phyloP scores from a whole-genome alignment of 1,140 invertebrate species.

The Drosophila gunungcola region DNA sequence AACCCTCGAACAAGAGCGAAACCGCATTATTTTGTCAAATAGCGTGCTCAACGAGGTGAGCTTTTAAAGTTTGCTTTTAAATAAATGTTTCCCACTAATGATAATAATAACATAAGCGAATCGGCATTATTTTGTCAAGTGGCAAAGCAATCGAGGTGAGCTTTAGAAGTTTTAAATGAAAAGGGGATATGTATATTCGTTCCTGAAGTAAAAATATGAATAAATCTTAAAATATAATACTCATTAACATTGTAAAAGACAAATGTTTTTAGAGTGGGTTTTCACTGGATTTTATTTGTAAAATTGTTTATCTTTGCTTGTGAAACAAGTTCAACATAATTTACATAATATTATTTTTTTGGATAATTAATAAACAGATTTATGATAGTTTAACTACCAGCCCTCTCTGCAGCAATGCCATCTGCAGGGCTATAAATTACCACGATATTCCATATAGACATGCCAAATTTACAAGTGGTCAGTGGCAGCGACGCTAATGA shows the following conservation, averaged over 20 bases:
- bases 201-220: too few species aligned
- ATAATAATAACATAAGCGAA: conserved; percentile 8
- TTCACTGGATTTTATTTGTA: too few species aligned
- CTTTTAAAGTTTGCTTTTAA: not conserved
- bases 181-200: too few species aligned
- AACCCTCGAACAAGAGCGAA: conserved; percentile 18
- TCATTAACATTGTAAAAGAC: too few species aligned
- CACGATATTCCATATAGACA: conserved; percentile 43
- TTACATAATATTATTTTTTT: too few species aligned
- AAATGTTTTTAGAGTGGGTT: too few species aligned
- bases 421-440: conserved; percentile 58
- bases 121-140: conserved; percentile 72
- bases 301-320: too few species aligned
- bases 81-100: too few species aligned
- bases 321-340: too few species aligned
- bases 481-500: conserved; percentile 69
- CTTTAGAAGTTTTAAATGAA: not conserved
- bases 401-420: conserved; percentile 20
- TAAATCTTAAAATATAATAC: too few species aligned
- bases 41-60: conserved; percentile 7
- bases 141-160: conserved; percentile 5
- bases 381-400: not conserved
- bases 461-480: conserved; percentile 62
- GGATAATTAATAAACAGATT: too few species aligned
- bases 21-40: conserved; percentile 73